Evolutionary conservation across 2,113 vertebrate genomes (phyloP), one percentile per base, ranked within the genome.

Genomic region (Recurvirostra avosetta): DNA sequence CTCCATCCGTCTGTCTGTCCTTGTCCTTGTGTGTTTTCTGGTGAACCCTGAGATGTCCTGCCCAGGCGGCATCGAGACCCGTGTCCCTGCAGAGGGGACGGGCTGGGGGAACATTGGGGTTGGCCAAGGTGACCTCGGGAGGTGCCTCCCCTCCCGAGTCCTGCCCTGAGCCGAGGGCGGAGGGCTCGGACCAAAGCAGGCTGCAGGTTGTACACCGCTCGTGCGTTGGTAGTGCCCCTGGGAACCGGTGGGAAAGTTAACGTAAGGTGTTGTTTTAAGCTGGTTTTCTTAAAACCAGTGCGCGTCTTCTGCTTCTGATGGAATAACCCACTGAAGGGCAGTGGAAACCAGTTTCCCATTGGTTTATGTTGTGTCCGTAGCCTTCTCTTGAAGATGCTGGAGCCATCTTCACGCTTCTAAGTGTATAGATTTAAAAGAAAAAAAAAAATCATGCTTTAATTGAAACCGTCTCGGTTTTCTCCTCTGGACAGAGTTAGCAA

Each of bases 361-460:
- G 7, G 8, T 66, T 56, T 21, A 1, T 10, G 7, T 21, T 26
- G 16, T 13, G 27, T 10, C 65, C 4, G 1, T 26, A 23, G 15
- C 36, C 34, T 4, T 16, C 23, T 91, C 68, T 30, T 19, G 65
- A 16, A 56, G 63, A 9, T 36, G 41, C 83, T 27, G 50, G 38
- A 41, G 41, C 0, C 0, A 2, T 43, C 40, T 62, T 36, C 6
- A 0, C 1, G 2, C 26, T 10, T 50, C 65, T 40, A 15, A 34
- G 45, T n/a, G 10, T 10, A 17, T 15, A 27, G 62, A 34, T 61
- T 29, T 29, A 12, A 27, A 40, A n/a, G 7, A 12, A 40, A 65
- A 30, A 72, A 56, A 62, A 5, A 38, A 61, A 29, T 5, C 3
- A 2, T 5, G 11, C 11, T 86, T 56, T 11, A 3, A 1, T 12